Evolutionary conservation across 23 tunicate genomes (phyloP).

Genomic region (Oikopleura dioica): DNA sequence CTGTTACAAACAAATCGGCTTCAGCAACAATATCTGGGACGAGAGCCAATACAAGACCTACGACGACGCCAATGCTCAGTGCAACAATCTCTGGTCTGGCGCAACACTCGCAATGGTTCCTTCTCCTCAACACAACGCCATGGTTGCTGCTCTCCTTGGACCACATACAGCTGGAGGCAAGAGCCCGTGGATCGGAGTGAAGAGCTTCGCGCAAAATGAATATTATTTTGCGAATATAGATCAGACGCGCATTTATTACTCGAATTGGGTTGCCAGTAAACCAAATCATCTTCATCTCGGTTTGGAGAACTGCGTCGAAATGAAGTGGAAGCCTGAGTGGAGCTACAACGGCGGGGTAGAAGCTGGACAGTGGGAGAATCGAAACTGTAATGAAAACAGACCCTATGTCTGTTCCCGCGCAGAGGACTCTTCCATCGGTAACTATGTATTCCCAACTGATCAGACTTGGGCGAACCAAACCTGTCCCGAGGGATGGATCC

Average conservation of each 20-base stretch:
- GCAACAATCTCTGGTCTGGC: constrained; percentile 62
- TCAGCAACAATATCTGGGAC: too few species aligned
- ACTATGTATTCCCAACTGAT: too few species aligned
- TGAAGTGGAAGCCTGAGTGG: neutral
- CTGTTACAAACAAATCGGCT: too few species aligned
- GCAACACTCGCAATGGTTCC: constrained; percentile 22
- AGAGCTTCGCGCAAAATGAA: neutral
- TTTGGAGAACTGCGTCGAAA: neutral
- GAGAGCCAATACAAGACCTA: too few species aligned
- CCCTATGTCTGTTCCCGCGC: too few species aligned
- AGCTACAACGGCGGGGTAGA: neutral
- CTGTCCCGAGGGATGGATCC: constrained; percentile 3
- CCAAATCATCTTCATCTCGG: neutral
- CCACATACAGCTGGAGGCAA: neutral
- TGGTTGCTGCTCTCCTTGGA: neutral
- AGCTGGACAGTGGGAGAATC: too few species aligned
- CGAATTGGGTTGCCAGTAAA: neutral
- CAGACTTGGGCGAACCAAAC: too few species aligned
- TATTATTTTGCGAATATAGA: neutral
- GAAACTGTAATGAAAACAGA: neutral
- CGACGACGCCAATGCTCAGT: constrained; percentile 27
- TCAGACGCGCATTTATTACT: neutral
- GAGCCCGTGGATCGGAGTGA: neutral
- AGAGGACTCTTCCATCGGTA: neutral
- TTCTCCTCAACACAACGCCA: neutral